phyloP scores from a whole-genome alignment of 2,113 vertebrate genomes.

The Platichthys stellatus region DNA sequence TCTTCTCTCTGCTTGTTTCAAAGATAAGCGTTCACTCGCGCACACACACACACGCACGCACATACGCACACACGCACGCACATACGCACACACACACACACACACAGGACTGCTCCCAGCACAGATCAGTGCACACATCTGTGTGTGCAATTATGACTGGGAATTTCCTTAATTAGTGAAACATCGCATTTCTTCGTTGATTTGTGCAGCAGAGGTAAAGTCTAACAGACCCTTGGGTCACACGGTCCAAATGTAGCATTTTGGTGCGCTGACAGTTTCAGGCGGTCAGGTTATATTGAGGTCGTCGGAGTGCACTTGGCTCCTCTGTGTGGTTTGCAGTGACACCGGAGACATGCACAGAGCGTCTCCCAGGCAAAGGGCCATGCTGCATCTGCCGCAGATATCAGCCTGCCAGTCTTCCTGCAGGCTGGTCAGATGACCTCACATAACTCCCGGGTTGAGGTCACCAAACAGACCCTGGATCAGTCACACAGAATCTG shows the following conservation, averaged over 20 bases:
- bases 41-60: neutral
- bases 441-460: conserved; percentile 17
- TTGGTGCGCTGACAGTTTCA: conserved; percentile 6
- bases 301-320: conserved; percentile 4
- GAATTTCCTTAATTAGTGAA: neutral
- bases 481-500: conserved; percentile 18
- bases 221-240: neutral
- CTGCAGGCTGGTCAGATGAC: conserved; percentile 17
- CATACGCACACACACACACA: neutral
- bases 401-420: neutral
- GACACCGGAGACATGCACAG: conserved; percentile 13
- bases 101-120: neutral
- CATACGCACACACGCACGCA: neutral
- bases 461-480: conserved; percentile 25
- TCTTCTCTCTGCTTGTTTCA: neutral
- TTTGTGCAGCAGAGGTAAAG: neutral
- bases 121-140: neutral
- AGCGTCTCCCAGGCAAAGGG: neutral
- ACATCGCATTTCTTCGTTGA: neutral
- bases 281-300: neutral
- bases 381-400: conserved; percentile 3
- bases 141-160: neutral
- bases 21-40: neutral
- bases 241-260: neutral
- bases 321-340: neutral